A percentile compares a stretch with the other conserved stretches of the same genome.
Conservation (phyloP, 2,113 vertebrate genomes). For the Cervus canadensis region DNA sequence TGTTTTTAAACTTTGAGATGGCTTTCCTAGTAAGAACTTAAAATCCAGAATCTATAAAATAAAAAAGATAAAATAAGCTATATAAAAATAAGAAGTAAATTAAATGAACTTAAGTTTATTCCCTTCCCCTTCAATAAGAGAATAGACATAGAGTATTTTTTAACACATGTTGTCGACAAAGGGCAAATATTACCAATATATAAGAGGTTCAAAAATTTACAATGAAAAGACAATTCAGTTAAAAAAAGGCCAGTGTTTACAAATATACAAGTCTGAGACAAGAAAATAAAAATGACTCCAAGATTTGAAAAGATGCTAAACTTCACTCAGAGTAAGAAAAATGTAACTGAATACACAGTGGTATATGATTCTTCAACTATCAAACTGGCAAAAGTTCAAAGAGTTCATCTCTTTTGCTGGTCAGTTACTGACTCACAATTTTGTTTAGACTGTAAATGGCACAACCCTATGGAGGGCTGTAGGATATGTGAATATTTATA, state of each 20-base stretch:
- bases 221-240: background rate
- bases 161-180: background rate
- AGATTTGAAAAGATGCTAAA: background rate
- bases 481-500: background rate
- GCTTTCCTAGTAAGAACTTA: background rate
- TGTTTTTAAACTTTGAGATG: background rate
- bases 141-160: background rate
- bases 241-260: background rate
- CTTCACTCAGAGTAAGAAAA: background rate
- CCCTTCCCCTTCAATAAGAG: background rate
- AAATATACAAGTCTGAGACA: background rate
- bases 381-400: background rate
- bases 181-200: background rate
- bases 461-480: background rate
- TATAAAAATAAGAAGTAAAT: background rate
- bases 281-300: background rate
- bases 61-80: background rate
- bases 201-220: background rate
- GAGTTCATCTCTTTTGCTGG: background rate
- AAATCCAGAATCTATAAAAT: background rate
- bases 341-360: background rate
- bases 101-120: background rate
- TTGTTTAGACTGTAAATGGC: background rate
- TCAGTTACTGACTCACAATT: background rate
- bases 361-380: background rate